Base-by-base conservation (phyloP, 1,140 invertebrate genomes). In the Microplitis mediator region DNA sequence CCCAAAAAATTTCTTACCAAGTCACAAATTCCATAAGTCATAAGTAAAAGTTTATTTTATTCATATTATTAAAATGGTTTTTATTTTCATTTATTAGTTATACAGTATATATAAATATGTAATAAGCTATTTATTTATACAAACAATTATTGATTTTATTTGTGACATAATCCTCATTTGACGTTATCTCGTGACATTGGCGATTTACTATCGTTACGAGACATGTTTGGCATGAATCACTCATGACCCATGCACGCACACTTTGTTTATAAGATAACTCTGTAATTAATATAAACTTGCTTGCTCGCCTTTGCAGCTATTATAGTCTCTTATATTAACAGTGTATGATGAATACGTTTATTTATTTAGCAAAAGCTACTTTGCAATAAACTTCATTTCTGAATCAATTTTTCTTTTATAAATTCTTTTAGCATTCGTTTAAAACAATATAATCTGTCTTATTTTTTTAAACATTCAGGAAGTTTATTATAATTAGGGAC, bases 201-300 rank as follows among this genome's bases (percentile, higher is more conserved):
- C 50, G 66, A 64, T 67, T 74, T 74, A 74, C 72, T 74, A 65
- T 70, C 62, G 61, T 74, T 65, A 74, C 67, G 51, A 74, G 72
- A 66, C 71, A 72, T 72, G 70, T 65, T 72, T 65, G 70, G 66
- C 67, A 69, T 74, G 67, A 74, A 74, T 74, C 72, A 70, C 67
- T 74, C 61, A 67, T 50, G 62, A 54, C 65, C 34, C 58, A 34
- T 16, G 16, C 51, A 69, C 50, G 54, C 14, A 36, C 54, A 68
- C 32, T 23, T 60, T 62, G 23, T 32, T 36, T 52, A 39, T 73
- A 45, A 45, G 60, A 34, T 39, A 51, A 51, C 3, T 54, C 6
- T 45, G 16, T 51, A 36, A 50, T 65, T 65, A 16, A 23, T 35
- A 39, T 13, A 34, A 54, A 54, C 45, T 13, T 34, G 16, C 14